phyloP scores from a whole-genome alignment of 2,113 vertebrate genomes.

The Scytalopus superciliaris region DNA sequence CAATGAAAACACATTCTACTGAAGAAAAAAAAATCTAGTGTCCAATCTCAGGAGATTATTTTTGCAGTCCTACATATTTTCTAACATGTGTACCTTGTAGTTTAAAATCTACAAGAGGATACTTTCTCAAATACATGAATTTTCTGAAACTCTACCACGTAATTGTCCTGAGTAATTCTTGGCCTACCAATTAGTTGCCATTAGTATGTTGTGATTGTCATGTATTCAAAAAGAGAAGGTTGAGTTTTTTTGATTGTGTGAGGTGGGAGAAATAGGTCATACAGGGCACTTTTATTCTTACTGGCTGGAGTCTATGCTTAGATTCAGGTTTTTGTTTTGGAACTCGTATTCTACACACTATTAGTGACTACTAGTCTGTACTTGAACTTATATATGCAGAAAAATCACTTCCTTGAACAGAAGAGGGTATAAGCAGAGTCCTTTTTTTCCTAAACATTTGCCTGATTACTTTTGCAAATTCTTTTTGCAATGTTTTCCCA shows the following conservation, averaged over 20 bases:
- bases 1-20: background rate
- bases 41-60: background rate
- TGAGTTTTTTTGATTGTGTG: background rate
- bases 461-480: slow-evolving; percentile 30
- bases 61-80: background rate
- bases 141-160: background rate
- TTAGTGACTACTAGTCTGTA: background rate
- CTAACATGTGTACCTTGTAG: background rate
- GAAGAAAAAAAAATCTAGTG: background rate
- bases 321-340: background rate
- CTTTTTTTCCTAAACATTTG: background rate
- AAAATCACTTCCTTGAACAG: background rate
- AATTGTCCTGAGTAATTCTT: slow-evolving; percentile 10
- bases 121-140: background rate
- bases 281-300: background rate
- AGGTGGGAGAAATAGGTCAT: background rate
- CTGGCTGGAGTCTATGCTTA: background rate
- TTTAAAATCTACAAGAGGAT: background rate
- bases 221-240: background rate
- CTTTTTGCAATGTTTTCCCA: background rate
- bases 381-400: background rate
- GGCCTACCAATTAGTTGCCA: background rate
- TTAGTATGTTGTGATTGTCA: background rate
- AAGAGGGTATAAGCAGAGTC: background rate
- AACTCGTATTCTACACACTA: background rate